Base-by-base conservation (phyloP, 2,113 vertebrate species). In the Prunella fulvescens region DNA sequence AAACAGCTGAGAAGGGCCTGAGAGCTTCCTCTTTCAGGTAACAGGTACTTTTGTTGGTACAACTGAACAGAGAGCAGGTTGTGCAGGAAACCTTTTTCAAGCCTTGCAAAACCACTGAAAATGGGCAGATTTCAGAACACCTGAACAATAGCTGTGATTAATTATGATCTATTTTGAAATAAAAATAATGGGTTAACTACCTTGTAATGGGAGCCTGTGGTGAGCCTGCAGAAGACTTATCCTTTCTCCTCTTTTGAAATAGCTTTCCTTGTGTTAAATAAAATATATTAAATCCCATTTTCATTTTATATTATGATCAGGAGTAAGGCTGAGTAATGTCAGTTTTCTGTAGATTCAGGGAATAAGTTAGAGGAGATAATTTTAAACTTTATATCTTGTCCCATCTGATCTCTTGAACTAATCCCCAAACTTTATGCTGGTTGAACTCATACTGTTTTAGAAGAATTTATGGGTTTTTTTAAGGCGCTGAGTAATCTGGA, bases 141-240 rank as follows among this genome's bases (percentile, higher is more conserved):
- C 54, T 86, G 67, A 96, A 93, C 64, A 88, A 74, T 22, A 72
- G 42, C 26, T 86, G 37, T 81, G 88, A 70, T 88, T 93, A 95
- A 93, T 93, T 82, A 37, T 61, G 33, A 51, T 70, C 86, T 88
- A 40, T 53, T 50, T 62, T 44, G 73, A 93, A 86, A 89, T 73
- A 77, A 93, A 93, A 94, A 74, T 62, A 82, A 88, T 37, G 47
- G n/a, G 44, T 95, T 94, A 86, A 97, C 50, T 54, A 42, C 37
- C 20, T 82, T 61, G 53, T 39, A 92, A 67, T 80, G 56, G 53
- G 13, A 78, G 37, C 81, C 80, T 77, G 62, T 7, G 13, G 84
- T 76, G 80, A 82, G 26, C 13, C 56, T 33, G 31, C 23, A 35
- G 44, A 90, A 90, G n/a, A 33, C 33, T 76, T 82, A 51, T 57